These are phyloP conservation scores for Camelus dromedarius DNA, from an alignment of 2,113 vertebrate genomes.

Conservation along the genomic window DNA sequence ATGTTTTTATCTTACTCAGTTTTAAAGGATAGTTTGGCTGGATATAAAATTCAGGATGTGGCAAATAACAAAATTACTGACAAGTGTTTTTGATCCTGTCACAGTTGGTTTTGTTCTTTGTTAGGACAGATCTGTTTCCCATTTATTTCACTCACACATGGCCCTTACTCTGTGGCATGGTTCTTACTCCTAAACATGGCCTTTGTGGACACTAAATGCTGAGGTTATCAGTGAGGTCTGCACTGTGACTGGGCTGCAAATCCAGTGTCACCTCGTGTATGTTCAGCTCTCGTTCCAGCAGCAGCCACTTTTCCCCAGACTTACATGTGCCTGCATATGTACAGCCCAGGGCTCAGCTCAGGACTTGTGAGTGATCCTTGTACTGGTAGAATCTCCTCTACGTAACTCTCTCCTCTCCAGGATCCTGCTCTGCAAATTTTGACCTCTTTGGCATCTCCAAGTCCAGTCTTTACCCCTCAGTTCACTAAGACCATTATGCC, in stretches of 20 bases:
- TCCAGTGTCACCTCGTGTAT: not conserved
- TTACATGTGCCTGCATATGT: not conserved
- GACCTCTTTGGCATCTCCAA: not conserved
- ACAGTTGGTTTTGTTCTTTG: not conserved
- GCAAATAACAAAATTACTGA: not conserved
- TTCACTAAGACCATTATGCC: not conserved
- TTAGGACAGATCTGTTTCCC: not conserved
- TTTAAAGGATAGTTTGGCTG: constrained; percentile 55
- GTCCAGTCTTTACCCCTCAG: not conserved
- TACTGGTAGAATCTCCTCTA: not conserved
- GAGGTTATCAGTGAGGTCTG: not conserved
- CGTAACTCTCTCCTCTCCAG: not conserved
- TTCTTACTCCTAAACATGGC: not conserved
- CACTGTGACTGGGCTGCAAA: not conserved
- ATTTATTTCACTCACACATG: not conserved
- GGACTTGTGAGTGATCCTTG: not conserved
- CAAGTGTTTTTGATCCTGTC: not conserved
- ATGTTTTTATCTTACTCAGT: constrained; percentile 36
- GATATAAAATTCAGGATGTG: constrained; percentile 14
- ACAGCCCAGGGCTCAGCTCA: not conserved
- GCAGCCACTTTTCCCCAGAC: not conserved
- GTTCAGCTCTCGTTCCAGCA: not conserved
- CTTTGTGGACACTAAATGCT: not conserved
- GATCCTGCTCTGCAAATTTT: not conserved
- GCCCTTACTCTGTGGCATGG: not conserved